These are phyloP conservation scores for Dromaius novaehollandiae DNA, from an alignment of 2,113 vertebrate species.

Conservation along the genomic window DNA sequence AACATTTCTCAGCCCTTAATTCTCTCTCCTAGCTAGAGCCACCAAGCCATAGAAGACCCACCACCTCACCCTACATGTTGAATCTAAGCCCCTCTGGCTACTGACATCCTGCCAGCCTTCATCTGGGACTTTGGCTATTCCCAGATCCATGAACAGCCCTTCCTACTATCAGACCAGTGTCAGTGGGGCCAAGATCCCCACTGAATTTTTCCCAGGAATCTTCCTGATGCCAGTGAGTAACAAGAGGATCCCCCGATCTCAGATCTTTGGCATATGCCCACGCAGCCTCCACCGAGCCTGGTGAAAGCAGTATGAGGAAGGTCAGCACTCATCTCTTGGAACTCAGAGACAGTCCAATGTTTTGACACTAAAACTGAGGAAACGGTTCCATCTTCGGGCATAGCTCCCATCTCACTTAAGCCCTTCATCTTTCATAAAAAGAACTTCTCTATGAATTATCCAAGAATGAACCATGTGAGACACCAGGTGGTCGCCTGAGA, in stretches of 20 bases:
- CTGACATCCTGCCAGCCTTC: no score
- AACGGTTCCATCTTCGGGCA: background rate
- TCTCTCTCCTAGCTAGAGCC: background rate
- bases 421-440: background rate
- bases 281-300: background rate
- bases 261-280: background rate
- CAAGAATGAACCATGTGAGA: background rate
- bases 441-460: background rate
- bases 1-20: background rate
- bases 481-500: slow-evolving; percentile 28
- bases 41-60: background rate
- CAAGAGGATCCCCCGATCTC: background rate
- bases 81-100: background rate
- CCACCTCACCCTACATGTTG: background rate
- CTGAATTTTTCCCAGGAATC: background rate
- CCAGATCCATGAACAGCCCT: background rate
- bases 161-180: background rate
- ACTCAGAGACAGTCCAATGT: background rate
- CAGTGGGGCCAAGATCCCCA: background rate
- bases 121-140: background rate
- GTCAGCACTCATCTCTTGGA: background rate
- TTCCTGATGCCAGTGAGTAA: background rate
- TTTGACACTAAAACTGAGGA: background rate
- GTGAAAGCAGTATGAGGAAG: fast-evolving
- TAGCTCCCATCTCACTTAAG: background rate